Evolutionary conservation across 2,888 invertebrate genomes (phyloP).

Genomic region (Chrysolina americana): DNA sequence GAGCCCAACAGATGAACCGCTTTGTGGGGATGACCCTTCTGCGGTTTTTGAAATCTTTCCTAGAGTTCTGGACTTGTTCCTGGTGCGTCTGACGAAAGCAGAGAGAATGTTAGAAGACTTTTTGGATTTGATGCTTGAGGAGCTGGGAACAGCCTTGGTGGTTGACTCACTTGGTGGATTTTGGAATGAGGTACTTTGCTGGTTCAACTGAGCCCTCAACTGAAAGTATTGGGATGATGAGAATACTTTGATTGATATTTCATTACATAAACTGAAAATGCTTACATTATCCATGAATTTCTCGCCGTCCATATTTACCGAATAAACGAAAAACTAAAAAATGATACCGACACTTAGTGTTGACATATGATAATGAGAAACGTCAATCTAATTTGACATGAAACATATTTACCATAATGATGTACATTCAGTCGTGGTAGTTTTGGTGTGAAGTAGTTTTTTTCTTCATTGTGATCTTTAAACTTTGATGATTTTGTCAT

Average conservation of each 20-base stretch:
- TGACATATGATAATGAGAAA: conserved; percentile 20
- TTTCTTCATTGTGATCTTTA: too few relatives aligned
- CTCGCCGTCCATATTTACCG: conserved; percentile 32
- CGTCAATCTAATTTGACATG: background rate
- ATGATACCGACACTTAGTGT: background rate
- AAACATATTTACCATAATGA: background rate
- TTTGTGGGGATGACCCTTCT: conserved; percentile 38
- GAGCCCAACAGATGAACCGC: conserved; percentile 46
- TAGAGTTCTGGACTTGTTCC: conserved; percentile 38
- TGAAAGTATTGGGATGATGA: background rate
- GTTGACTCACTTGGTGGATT: conserved; percentile 4
- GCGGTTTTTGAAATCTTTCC: conserved; percentile 31
- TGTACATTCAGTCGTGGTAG: too few relatives aligned
- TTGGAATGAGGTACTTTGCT: background rate
- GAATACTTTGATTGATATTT: background rate
- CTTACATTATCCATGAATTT: conserved; percentile 41
- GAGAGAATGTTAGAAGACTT: conserved; percentile 52
- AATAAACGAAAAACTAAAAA: background rate
- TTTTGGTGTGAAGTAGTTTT: too few relatives aligned
- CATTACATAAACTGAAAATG: background rate
- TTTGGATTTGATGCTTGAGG: conserved; percentile 47
- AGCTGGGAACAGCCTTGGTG: conserved; percentile 14
- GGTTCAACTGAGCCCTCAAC: background rate
- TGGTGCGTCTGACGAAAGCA: conserved; percentile 47
- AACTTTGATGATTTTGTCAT: too few relatives aligned